Evolutionary conservation across 1,140 invertebrate species (phyloP).

Genomic region (Aphaenogaster ashmeadi): DNA sequence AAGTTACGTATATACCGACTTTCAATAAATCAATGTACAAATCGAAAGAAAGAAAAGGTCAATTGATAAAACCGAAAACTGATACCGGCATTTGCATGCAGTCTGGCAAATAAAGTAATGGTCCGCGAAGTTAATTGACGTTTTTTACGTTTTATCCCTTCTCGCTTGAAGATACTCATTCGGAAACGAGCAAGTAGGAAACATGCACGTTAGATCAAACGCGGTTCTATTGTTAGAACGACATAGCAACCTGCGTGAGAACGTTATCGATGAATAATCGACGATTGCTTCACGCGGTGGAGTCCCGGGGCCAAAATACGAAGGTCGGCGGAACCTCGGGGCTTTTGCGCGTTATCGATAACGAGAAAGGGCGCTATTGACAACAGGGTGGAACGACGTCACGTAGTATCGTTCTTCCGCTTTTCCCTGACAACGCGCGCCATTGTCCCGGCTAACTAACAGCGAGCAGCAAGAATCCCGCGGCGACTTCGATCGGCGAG

Average conservation of each 20-base stretch:
- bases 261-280: conserved; percentile 9
- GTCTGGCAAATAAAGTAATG: background rate
- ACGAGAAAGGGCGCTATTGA: conserved; percentile 45
- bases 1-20: background rate
- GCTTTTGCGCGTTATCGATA: conserved; percentile 43
- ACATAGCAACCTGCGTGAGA: background rate
- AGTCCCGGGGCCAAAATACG: background rate
- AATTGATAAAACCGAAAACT: conserved; percentile 5
- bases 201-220: too few species aligned
- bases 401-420: conserved; percentile 48
- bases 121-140: background rate
- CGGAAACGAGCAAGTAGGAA: background rate
- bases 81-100: background rate
- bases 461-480: conserved; percentile 12
- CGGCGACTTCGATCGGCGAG: conserved; percentile 35
- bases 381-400: conserved; percentile 3
- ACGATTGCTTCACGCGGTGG: background rate
- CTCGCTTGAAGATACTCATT: background rate
- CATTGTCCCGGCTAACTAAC: conserved; percentile 44
- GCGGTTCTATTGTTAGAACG: background rate
- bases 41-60: background rate
- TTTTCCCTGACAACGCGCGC: conserved; percentile 24
- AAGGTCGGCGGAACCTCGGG: background rate
- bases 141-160: background rate
- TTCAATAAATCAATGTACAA: background rate